Evolutionary conservation across 2,113 vertebrate species (phyloP).

Genomic region (Macaca nemestrina): DNA sequence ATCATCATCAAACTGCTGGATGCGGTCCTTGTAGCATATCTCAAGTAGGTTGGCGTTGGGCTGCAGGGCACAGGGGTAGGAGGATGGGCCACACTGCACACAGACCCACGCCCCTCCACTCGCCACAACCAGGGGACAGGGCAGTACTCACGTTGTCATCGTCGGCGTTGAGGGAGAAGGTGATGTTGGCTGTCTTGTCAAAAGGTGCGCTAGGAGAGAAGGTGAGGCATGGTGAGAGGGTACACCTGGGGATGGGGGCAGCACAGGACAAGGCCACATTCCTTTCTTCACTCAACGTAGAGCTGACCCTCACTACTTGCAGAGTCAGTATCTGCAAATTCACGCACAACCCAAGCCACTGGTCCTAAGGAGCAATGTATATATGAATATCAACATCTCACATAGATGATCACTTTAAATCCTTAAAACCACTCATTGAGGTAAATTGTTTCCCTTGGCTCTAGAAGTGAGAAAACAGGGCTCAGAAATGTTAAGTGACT

Average conservation of each 20-base stretch:
- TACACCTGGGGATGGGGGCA: rapidly evolving
- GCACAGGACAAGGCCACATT: neutral
- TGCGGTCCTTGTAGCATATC: conserved; percentile 84
- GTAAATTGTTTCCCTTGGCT: too few species aligned
- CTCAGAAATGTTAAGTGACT: too few species aligned
- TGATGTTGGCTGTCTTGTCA: conserved; percentile 84
- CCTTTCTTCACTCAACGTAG: too few species aligned
- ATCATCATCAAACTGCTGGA: conserved; percentile 84
- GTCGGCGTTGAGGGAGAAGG: conserved; percentile 82
- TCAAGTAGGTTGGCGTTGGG: conserved; percentile 83
- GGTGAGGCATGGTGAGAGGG: neutral
- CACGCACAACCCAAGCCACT: neutral
- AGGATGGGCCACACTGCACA: rapidly evolving
- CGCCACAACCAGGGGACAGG: rapidly evolving
- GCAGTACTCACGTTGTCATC: conserved; percentile 82
- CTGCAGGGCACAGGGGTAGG: neutral
- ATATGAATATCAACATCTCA: too few species aligned
- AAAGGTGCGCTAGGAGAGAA: conserved; percentile 80
- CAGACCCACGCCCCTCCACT: rapidly evolving
- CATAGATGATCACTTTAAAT: too few species aligned
- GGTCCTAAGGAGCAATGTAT: too few species aligned
- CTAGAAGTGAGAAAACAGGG: too few species aligned
- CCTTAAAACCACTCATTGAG: too few species aligned
- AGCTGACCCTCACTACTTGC: neutral
- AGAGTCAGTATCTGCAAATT: rapidly evolving